Evolutionary conservation across 2,113 vertebrate genomes (phyloP).

Genomic region (Conger conger): DNA sequence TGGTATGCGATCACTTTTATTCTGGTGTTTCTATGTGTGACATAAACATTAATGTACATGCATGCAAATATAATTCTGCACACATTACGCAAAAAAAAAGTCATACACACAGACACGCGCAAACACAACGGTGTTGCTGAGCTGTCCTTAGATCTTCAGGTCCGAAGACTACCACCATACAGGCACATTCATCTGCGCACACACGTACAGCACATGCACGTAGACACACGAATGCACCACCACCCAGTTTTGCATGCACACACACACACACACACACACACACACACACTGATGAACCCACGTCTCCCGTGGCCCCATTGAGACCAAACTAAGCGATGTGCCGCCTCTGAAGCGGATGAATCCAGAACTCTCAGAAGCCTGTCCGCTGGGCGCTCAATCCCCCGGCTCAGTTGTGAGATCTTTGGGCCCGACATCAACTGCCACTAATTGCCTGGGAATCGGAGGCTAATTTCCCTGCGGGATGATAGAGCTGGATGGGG

Average conservation of each 20-base stretch:
- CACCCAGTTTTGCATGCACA: neutral
- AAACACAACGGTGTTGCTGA: conserved; percentile 7
- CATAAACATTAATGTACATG: neutral
- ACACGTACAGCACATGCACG: neutral
- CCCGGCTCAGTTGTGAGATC: neutral
- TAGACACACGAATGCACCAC: neutral
- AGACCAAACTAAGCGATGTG: neutral
- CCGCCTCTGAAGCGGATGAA: neutral
- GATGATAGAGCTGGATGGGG: conserved; percentile 21
- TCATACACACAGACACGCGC: conserved; percentile 22
- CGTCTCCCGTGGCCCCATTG: neutral
- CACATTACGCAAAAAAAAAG: too few relatives aligned
- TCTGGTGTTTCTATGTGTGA: neutral
- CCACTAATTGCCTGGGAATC: conserved; percentile 57
- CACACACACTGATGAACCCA: neutral
- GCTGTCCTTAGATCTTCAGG: too few relatives aligned
- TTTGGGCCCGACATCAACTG: conserved; percentile 26
- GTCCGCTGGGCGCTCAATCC: neutral
- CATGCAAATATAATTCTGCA: too few relatives aligned
- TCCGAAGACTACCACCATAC: neutral
- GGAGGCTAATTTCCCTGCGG: conserved; percentile 54
- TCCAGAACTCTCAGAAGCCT: neutral
- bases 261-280: neutral
- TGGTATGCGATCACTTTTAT: neutral
- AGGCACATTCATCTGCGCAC: neutral